A percentile compares a stretch with the other conserved stretches of the same genome.
Conservation (phyloP, 2,113 vertebrate species). For the Gracilinanus agilis region DNA sequence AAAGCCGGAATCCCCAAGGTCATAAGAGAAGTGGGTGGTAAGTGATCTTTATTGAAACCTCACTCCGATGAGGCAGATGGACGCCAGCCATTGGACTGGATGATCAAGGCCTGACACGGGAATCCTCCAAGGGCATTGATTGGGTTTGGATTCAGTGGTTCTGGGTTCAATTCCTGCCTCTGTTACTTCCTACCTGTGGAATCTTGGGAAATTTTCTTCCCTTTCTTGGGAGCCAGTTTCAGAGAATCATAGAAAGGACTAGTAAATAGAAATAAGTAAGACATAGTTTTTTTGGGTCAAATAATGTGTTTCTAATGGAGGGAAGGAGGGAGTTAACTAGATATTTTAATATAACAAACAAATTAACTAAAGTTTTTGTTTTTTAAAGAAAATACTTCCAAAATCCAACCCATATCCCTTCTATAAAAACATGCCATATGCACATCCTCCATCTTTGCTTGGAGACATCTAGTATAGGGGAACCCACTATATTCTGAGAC, state of each 20-base stretch:
- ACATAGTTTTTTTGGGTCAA: too few relatives aligned
- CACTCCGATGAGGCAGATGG: conserved; percentile 6
- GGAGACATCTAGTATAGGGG: neutral
- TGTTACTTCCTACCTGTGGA: neutral
- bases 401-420: neutral
- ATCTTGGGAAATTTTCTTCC: neutral
- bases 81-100: neutral
- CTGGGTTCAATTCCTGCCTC: neutral
- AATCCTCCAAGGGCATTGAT: neutral
- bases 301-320: too few relatives aligned
- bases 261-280: too few relatives aligned
- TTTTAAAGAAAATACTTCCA: neutral
- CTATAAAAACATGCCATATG: neutral
- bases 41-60: conserved; percentile 75
- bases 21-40: conserved; percentile 75
- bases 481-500: neutral
- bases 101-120: neutral
- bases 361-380: too few relatives aligned
- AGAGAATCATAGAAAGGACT: neutral
- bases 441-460: neutral
- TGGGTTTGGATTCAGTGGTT: neutral
- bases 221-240: neutral
- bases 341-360: too few relatives aligned
- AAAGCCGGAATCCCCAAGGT: conserved; percentile 71
- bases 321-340: too few relatives aligned